Evolutionary conservation across 2,113 vertebrate species (phyloP), one percentile per base, ranked within the genome.

Genomic region (Peromyscus maniculatus): DNA sequence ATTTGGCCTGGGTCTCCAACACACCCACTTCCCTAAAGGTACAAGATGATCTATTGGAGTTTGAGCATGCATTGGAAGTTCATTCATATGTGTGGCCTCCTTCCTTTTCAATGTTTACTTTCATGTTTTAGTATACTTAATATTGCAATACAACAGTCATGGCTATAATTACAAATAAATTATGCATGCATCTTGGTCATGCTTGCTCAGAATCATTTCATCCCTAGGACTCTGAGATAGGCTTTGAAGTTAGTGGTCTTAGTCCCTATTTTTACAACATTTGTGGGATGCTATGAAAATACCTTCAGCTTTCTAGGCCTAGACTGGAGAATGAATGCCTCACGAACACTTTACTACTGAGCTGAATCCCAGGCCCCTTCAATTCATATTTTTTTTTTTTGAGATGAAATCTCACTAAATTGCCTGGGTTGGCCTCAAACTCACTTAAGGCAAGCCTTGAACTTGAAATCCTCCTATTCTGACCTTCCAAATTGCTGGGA

Each of bases 101-200:
- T 88, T 71, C 75, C 57, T 84, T 93, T 79, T 86, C 43, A 66
- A 64, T n/a, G 33, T 74, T 74, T 90, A 49, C 89, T 33, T 92
- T 79, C 24, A 75, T 75, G 39, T 64, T 95, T 94, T 86, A 31
- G 39, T 21, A 66, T 28, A 69, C 19, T 67, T 59, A 46, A 49
- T 52, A 57, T 43, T 72, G 21, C 57, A 64, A 80, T 39, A 26
- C 1, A 67, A 13, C 6, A 39, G 46, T 22, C 64, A 92, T 28
- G 62, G 64, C 16, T 78, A 2, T 89, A 64, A 39, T 89, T 43
- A 95, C 22, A 92, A 62, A n/a, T n/a, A 87, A 91, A 43, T 80
- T 49, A 67, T 49, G 36, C 52, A 24, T n/a, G 16, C 15, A 28
- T 3, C 21, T 33, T 75, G 49, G 1, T 22, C 0, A 22, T 33